Evolutionary conservation across 2,113 vertebrate species (phyloP).

Genomic region (Anoplopoma fimbria): DNA sequence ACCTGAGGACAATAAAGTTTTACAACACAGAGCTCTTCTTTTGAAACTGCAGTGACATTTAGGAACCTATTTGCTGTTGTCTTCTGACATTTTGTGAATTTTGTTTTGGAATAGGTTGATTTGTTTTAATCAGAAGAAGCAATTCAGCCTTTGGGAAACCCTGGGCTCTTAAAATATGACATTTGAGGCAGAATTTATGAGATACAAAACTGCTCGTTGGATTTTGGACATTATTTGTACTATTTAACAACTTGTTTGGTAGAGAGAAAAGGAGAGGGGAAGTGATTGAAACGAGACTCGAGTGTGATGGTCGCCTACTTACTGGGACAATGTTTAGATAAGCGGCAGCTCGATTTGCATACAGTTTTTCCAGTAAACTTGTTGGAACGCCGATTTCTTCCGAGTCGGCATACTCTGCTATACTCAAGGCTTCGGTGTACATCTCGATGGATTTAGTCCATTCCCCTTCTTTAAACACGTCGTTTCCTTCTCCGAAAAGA

Average conservation of each 20-base stretch:
- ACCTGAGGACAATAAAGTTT: no score
- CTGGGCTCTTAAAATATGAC: neutral
- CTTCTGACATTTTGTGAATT: neutral
- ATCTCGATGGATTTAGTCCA: slow-evolving; percentile 91
- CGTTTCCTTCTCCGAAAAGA: slow-evolving; percentile 95
- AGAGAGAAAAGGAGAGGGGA: neutral
- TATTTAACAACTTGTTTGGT: neutral
- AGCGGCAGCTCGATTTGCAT: slow-evolving; percentile 93
- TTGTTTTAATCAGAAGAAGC: no score
- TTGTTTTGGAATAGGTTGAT: neutral
- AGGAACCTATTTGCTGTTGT: neutral
- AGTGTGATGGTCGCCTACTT: slow-evolving; percentile 28
- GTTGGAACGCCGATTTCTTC: slow-evolving; percentile 90
- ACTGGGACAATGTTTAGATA: slow-evolving; percentile 91
- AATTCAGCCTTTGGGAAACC: neutral
- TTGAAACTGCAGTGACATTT: neutral
- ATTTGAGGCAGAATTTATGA: neutral
- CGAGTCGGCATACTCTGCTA: slow-evolving; percentile 93
- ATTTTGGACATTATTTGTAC: neutral
- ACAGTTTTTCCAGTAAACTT: slow-evolving; percentile 90
- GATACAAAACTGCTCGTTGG: neutral
- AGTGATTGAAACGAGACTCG: neutral
- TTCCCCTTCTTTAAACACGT: slow-evolving; percentile 90
- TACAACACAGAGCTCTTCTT: neutral
- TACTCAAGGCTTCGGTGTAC: slow-evolving; percentile 93